Conservation (phyloP, 1,140 invertebrate genomes). For the Cotesia chilonis region DNA sequence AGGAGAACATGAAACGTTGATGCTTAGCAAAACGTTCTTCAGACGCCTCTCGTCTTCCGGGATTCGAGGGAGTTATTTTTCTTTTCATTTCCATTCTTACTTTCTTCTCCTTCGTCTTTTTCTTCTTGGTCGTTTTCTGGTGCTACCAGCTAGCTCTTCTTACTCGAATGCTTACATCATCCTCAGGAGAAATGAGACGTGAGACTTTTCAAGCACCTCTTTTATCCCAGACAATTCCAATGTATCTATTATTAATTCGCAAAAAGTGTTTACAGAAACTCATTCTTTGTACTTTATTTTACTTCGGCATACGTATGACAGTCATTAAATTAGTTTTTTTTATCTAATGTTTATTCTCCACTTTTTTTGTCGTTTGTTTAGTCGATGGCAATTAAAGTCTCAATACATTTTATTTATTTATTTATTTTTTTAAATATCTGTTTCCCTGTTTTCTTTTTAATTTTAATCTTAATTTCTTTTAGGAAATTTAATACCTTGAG, state of each 20-base stretch:
- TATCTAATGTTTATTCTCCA: too few relatives aligned
- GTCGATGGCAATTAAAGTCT: too few relatives aligned
- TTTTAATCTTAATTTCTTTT: too few relatives aligned
- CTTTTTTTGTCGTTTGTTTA: too few relatives aligned
- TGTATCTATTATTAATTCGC: conserved; percentile 29
- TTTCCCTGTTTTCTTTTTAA: too few relatives aligned
- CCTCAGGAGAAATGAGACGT: conserved; percentile 25
- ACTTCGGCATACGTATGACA: conserved; percentile 14
- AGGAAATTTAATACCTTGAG: too few relatives aligned
- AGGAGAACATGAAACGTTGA: conserved; percentile 35
- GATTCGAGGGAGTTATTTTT: conserved; percentile 28
- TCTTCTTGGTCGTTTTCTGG: too few relatives aligned
- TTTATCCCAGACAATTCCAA: conserved; percentile 32
- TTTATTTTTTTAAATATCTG: too few relatives aligned
- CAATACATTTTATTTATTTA: too few relatives aligned
- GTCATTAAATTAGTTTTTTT: too few relatives aligned
- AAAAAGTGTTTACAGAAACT: conserved; percentile 13
- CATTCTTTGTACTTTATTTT: conserved; percentile 9
- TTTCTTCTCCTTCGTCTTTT: not conserved
- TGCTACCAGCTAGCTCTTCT: not conserved
- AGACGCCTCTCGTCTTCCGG: conserved; percentile 34
- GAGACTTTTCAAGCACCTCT: conserved; percentile 34
- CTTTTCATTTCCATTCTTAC: too few relatives aligned
- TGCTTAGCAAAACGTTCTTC: conserved; percentile 40
- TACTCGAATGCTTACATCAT: conserved; percentile 6